Conservation (phyloP, 2,797 vertebrate genomes). For the Tinamus major region DNA sequence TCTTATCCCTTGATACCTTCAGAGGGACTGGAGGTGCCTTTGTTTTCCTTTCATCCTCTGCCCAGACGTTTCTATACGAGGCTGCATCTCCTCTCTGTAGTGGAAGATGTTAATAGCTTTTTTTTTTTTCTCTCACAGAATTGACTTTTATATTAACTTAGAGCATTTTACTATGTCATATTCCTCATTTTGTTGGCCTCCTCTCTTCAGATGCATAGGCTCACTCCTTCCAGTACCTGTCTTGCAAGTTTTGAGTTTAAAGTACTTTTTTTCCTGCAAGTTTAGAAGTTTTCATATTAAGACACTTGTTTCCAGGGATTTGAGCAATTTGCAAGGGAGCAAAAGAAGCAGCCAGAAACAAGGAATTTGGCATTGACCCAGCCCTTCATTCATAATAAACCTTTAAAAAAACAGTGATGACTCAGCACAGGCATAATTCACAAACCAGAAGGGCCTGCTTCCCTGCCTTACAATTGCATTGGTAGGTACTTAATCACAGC, state of each 20-base stretch:
- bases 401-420: slow-evolving; percentile 52
- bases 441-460: slow-evolving; percentile 65
- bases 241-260: neutral
- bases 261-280: neutral
- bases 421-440: slow-evolving; percentile 62
- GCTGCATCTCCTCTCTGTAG: neutral
- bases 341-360: slow-evolving; percentile 51
- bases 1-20: slow-evolving; percentile 30
- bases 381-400: slow-evolving; percentile 65
- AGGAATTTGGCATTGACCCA: slow-evolving; percentile 58
- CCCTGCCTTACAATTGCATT: slow-evolving; percentile 31
- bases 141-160: neutral
- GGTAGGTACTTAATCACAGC: slow-evolving; percentile 29
- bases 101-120: slow-evolving; percentile 1
- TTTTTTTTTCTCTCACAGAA: neutral
- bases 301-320: neutral
- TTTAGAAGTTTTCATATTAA: slow-evolving; percentile 26
- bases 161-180: neutral
- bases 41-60: slow-evolving; percentile 41
- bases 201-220: neutral
- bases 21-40: slow-evolving; percentile 8
- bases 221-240: neutral
- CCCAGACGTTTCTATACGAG: neutral
- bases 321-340: slow-evolving; percentile 18
- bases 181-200: neutral